Evolutionary conservation across 2,888 invertebrate genomes (phyloP), one percentile per base, ranked within the genome.

Genomic region (Cheilosia variabilis): DNA sequence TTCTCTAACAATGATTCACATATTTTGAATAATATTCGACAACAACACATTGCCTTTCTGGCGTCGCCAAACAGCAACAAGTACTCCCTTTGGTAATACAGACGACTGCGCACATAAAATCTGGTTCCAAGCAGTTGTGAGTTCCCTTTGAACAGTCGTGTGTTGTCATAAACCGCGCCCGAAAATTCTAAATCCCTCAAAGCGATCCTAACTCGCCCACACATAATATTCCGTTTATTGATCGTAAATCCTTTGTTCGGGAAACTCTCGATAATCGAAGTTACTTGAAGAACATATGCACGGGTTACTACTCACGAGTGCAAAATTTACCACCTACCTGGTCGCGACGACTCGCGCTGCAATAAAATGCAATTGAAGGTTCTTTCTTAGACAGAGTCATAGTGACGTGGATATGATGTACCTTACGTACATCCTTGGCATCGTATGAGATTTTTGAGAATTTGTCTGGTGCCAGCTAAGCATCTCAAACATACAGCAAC

Each of bases 11-110:
- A 52, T 52, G 22, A 52, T n/a, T 24, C 24, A 27, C 24, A 17
- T 62, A n/a, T 53, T 62, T 72, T 53, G 6, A 62, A 72, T 63
- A 73, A 62, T 31, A 43, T n/a, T n/a, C 52, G 45, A 9, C 60
- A 43, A 41, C 27, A 66, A 66, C 66, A 58, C 60, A 45, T 69
- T 69, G 69, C 47, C 60, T 43, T 68, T 45, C 52, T 77, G 77
- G 68, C 69, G 69, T 24, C 77, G 68, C 53, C 53, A 53, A 62
- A 45, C 60, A 60, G 10, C 53, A 53, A 63, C 62, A 69, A 62
- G 15, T n/a, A n/a, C n/a, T 55, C 17, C n/a, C 57, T 2, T 27
- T n/a, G 52, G 24, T 24, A 52, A 15, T 24, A n/a, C 24, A 52
- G 52, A 52, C 52, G 68, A 31, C 55, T 55, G 31, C 24, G 19